Base-by-base conservation (phyloP, 2,113 vertebrate genomes). In the Amia ocellicauda region DNA sequence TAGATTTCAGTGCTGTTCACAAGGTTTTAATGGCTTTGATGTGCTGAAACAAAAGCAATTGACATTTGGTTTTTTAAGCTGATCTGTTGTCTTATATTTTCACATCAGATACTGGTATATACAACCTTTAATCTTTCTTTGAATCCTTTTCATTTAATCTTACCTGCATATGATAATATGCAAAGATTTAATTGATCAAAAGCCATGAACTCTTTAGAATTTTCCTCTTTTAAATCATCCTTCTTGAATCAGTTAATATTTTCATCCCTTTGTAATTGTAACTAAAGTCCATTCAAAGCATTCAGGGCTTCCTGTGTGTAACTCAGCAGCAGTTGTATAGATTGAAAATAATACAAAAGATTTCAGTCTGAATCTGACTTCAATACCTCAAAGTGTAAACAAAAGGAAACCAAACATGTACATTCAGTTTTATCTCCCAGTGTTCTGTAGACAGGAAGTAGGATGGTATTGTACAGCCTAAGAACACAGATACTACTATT, bases 101-200 rank as follows among this genome's bases (percentile, higher is more conserved):
- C 40, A 60, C 60, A 71, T 73, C 64, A 69, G 29, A 56, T 58
- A 54, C 41, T 66, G 63, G 63, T 70, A 66, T 74, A 74, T 83
- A 81, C 75, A 22, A 51, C 11, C 9, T 4, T 31, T 47, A 64
- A 77, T 80, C 74, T 80, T 19, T 47, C 74, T 84, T 81, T 85
- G 74, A 83, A 67, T 77, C 72, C 19, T 71, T 58, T 62, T 43
- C 22, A 13, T 64, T 74, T 68, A 71, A 60, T 58, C 70, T 73
- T 67, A 69, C 74, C 72, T 79, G 72, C 75, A 78, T 69, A 8
- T 22, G 22, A 11, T 54, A 47, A 28, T n/a, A n/a, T n/a, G n/a
- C n/a, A n/a, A n/a, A n/a, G n/a, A n/a, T n/a, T n/a, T 24, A 50
- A 50, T 28, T 40, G 20, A 58, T 41, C 22, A 40, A 23, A 58